Base-by-base conservation (phyloP, 2,888 invertebrate species). In the Tachina grossa region DNA sequence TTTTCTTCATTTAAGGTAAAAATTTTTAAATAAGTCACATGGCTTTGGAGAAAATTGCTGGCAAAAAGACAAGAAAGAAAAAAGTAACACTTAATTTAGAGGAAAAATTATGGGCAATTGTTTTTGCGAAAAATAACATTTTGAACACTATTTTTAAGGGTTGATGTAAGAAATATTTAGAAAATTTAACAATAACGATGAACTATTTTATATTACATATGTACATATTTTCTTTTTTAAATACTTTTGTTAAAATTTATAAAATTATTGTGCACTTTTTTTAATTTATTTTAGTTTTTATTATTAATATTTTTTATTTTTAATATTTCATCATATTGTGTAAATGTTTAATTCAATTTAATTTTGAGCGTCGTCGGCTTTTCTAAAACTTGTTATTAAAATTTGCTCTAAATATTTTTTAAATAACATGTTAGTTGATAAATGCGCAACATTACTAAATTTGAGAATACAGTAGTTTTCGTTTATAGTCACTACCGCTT, bases 11-110 rank as follows among this genome's bases (percentile, higher is more conserved):
- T 71, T 66, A 79, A 49, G 66, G 66, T 49, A 55, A 77, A n/a
- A 39, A 14, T 55, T 63, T 75, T 16, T n/a, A 75, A 77, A 72
- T 78, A 74, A 87, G 82, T 87, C 85, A 87, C 87, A 87, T 87
- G 68, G 79, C 68, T 82, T 68, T 55, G 49, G 39, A 41, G 19
- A 6, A 77, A 63, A 45, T 47, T 16, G 55, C 55, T 49, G 49
- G 19, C 43, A 43, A 61, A n/a, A 51, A 61, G 39, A 61, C 39
- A 68, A 69, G 13, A 55, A n/a, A 43, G 14, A 16, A 49, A 39
- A 16, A 47, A 74, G 31, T 41, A 65, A 39, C 31, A 43, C 16
- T 49, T 19, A 9, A 13, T 63, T 45, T 16, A 39, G 8, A 51
- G 41, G 9, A 5, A 13, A 47, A 49, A 31, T 16, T 39, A 68